A percentile compares a stretch with the other conserved stretches of the same genome.
These are phyloP conservation scores for Trochalopteron elliotii DNA, from an alignment of 2,113 vertebrate species.

Conservation along the genomic window DNA sequence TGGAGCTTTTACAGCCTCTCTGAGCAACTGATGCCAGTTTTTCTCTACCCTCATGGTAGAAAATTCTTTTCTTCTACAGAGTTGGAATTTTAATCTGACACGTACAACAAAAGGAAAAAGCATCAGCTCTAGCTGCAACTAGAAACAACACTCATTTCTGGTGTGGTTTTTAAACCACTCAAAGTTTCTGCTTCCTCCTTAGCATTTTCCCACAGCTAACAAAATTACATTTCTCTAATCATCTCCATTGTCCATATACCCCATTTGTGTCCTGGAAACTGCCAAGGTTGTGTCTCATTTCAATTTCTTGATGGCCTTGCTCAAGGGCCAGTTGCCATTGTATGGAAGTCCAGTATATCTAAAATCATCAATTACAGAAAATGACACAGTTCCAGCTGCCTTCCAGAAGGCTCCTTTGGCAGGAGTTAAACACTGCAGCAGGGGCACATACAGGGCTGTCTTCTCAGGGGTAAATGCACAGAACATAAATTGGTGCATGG, in stretches of 20 bases:
- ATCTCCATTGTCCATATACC: background rate
- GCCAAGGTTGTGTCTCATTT: background rate
- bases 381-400: background rate
- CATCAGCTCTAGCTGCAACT: background rate
- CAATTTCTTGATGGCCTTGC: constrained; percentile 14
- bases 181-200: background rate
- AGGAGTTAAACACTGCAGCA: background rate
- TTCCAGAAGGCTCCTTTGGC: background rate
- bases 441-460: background rate
- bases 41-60: background rate
- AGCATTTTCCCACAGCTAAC: background rate
- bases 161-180: background rate
- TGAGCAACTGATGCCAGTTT: background rate
- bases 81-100: background rate
- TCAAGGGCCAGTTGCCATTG: background rate
- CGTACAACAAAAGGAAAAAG: background rate
- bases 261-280: background rate
- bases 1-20: background rate
- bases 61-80: background rate
- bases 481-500: background rate
- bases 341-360: background rate
- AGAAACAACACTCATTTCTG: background rate
- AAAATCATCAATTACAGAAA: background rate
- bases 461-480: background rate
- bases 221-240: background rate